Evolutionary conservation across 2,113 vertebrate genomes (phyloP).

Genomic region (Lepus americanus): DNA sequence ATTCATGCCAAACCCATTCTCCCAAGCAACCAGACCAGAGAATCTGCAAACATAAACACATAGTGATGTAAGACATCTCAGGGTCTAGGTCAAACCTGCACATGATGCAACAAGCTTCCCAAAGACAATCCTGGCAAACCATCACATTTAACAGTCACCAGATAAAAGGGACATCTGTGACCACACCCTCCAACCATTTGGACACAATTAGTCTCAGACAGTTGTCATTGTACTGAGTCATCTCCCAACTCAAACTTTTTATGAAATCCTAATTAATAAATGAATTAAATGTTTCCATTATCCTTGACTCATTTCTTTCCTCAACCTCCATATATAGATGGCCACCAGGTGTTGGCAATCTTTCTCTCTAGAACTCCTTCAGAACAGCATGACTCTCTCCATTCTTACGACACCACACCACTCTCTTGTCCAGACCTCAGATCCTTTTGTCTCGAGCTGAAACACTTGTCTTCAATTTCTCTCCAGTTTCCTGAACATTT

Average conservation of each 20-base stretch:
- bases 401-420: neutral
- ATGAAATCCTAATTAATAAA: neutral
- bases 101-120: accelerated
- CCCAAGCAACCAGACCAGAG: neutral
- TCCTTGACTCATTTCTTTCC: neutral
- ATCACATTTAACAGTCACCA: neutral
- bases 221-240: neutral
- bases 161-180: neutral
- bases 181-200: neutral
- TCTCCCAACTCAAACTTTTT: neutral
- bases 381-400: neutral
- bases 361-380: neutral
- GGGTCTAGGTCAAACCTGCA: neutral
- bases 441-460: neutral
- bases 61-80: neutral
- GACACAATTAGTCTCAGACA: neutral
- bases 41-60: neutral
- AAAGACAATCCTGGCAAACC: neutral
- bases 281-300: neutral
- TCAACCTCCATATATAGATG: neutral
- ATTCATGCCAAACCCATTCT: neutral
- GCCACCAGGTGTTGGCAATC: neutral
- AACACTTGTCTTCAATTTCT: neutral
- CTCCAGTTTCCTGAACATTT: neutral
- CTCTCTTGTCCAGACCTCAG: neutral